These are phyloP conservation scores for Stercorarius parasiticus DNA, from an alignment of 2,113 vertebrate genomes.

Conservation along the genomic window DNA sequence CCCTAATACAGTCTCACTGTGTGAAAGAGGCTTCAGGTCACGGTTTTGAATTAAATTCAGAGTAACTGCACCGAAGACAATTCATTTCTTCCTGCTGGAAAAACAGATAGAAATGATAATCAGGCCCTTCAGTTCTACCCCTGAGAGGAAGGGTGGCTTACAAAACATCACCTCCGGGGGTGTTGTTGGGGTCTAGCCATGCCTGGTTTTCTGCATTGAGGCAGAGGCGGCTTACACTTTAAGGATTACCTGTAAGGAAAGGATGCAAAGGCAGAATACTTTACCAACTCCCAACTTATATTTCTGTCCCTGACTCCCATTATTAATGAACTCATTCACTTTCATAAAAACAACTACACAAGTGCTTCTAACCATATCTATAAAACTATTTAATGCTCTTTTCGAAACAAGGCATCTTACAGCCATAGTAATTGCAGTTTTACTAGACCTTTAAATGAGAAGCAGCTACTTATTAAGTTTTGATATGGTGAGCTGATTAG, in stretches of 20 bases:
- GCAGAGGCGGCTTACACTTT: neutral
- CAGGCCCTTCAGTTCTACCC: neutral
- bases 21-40: neutral
- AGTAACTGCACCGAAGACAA: neutral
- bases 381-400: slow-evolving; percentile 70
- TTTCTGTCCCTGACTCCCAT: slow-evolving; percentile 34
- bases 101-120: neutral
- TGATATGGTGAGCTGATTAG: slow-evolving; percentile 70
- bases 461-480: slow-evolving; percentile 74
- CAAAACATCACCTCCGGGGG: neutral
- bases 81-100: neutral
- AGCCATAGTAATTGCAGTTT: slow-evolving; percentile 65
- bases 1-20: neutral
- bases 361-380: slow-evolving; percentile 62
- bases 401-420: slow-evolving; percentile 68
- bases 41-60: neutral
- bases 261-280: neutral
- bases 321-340: slow-evolving; percentile 66
- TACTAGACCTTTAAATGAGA: slow-evolving; percentile 75
- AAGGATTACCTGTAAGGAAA: neutral
- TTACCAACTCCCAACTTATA: slow-evolving; percentile 1
- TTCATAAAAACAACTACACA: slow-evolving; percentile 64
- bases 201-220: neutral
- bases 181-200: neutral
- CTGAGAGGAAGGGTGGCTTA: neutral